phyloP scores from a whole-genome alignment of 2,888 invertebrate species.

The Agrochola circellaris region DNA sequence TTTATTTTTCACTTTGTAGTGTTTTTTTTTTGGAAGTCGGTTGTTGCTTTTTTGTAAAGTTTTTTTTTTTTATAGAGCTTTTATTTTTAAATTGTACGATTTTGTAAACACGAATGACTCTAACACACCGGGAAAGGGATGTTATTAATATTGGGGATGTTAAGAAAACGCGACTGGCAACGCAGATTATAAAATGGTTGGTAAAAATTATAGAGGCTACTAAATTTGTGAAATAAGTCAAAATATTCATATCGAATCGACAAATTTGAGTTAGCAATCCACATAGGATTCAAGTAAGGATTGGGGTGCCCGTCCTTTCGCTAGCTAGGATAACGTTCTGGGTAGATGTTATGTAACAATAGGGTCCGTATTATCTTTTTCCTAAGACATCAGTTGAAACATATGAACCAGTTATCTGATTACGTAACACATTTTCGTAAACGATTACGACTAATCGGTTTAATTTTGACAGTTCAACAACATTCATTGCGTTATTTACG shows the following conservation, averaged over 20 bases:
- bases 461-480: no score
- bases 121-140: neutral
- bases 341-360: slow-evolving; percentile 17
- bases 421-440: no score
- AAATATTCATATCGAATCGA: neutral
- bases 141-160: slow-evolving; percentile 1
- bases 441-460: no score
- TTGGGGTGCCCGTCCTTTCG: neutral
- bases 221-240: neutral
- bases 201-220: neutral
- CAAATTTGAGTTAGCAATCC: neutral
- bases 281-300: neutral
- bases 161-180: neutral
- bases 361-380: neutral
- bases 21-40: no score
- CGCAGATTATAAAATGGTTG: neutral
- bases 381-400: neutral
- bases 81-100: neutral
- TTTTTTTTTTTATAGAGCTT: neutral
- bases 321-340: neutral
- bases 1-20: no score
- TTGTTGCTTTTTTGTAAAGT: no score
- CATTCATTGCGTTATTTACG: no score
- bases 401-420: neutral
- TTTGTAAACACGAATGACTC: neutral